phyloP scores from a whole-genome alignment of 2,113 vertebrate species.

The Rattus rattus region DNA sequence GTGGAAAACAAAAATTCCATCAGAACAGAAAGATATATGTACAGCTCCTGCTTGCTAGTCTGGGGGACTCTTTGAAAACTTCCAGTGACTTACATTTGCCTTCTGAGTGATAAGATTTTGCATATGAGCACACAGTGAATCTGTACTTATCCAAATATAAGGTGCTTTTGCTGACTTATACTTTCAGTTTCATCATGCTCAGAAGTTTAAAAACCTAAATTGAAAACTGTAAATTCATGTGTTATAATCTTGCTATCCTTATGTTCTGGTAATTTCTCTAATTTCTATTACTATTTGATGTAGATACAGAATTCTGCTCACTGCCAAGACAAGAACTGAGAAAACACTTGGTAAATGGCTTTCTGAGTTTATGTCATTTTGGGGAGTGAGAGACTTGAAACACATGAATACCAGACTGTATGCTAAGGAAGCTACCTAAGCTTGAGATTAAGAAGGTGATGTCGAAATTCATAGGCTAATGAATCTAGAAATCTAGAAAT shows the following conservation, averaged over 20 bases:
- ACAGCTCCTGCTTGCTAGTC: neutral
- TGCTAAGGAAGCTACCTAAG: neutral
- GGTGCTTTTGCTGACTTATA: neutral
- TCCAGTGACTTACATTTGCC: neutral
- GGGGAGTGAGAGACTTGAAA: neutral
- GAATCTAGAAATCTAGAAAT: too few species aligned
- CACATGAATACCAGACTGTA: neutral
- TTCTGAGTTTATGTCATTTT: neutral
- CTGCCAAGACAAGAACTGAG: neutral
- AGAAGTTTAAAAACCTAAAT: neutral
- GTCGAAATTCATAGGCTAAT: too few species aligned
- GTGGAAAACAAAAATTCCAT: neutral
- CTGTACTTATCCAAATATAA: neutral
- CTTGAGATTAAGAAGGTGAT: neutral
- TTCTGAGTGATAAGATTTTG: neutral
- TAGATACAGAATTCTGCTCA: too few species aligned
- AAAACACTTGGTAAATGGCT: neutral
- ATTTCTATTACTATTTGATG: neutral
- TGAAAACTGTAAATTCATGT: neutral
- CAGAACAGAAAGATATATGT: neutral
- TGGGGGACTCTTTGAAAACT: neutral
- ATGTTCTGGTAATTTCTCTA: neutral
- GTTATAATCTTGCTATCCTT: neutral
- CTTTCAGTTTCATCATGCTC: neutral
- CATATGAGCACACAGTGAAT: neutral